Evolutionary conservation across 2,113 vertebrate species (phyloP).

Genomic region (Mola mola): DNA sequence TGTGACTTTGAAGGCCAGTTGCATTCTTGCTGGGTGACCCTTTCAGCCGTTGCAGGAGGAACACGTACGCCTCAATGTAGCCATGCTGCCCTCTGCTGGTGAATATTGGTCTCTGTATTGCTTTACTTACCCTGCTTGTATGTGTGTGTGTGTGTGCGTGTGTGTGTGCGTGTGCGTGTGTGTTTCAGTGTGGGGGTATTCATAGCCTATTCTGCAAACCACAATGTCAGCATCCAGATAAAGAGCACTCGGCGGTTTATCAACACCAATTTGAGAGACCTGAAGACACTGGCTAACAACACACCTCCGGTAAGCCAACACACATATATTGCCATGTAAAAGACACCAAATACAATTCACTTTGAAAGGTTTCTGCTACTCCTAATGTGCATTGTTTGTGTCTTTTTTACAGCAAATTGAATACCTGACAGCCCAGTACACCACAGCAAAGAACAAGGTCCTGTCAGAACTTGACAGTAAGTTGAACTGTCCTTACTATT

Average conservation of each 20-base stretch:
- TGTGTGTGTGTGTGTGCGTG: constrained; percentile 16
- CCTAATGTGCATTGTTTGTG: constrained; percentile 27
- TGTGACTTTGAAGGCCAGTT: background rate
- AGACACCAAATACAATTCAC: background rate
- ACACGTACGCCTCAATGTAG: background rate
- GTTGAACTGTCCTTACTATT: constrained; percentile 56
- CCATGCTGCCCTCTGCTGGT: constrained; percentile 57
- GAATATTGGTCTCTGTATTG: background rate
- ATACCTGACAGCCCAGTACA: constrained; percentile 89
- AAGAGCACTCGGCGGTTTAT: constrained; percentile 84
- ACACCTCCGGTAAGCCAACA: constrained; percentile 84
- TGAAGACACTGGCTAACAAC: constrained; percentile 86
- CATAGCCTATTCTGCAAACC: constrained; percentile 87
- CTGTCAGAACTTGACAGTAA: constrained; percentile 92
- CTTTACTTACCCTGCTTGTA: background rate
- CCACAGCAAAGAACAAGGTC: constrained; percentile 89
- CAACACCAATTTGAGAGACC: constrained; percentile 91
- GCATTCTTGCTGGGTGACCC: background rate
- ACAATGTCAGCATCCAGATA: constrained; percentile 87
- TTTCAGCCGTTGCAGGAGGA: background rate
- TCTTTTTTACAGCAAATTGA: constrained; percentile 88
- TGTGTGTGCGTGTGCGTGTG: constrained; percentile 17
- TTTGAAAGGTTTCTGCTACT: background rate
- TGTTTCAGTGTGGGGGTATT: constrained; percentile 86
- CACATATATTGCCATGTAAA: background rate